A percentile compares a stretch with the other conserved stretches of the same genome.
phyloP scores from a whole-genome alignment of 2,888 invertebrate species.

The Rutpela maculata region DNA sequence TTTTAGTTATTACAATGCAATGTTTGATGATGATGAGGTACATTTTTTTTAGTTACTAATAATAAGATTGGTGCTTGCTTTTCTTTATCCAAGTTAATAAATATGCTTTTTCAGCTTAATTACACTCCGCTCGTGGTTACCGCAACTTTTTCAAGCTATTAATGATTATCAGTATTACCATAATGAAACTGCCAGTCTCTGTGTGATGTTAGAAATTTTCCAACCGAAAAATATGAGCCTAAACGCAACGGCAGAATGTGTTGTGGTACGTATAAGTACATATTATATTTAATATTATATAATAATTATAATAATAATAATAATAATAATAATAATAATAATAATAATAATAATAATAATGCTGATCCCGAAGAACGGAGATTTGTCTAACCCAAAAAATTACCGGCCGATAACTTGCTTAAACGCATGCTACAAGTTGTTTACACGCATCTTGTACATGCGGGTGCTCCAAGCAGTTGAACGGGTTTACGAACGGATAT shows the following conservation, averaged over 20 bases:
- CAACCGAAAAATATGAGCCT: slow-evolving; percentile 47
- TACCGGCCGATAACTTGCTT: too few relatives aligned
- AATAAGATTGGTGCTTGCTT: not conserved
- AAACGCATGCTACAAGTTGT: too few relatives aligned
- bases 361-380: too few relatives aligned
- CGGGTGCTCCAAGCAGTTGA: too few relatives aligned
- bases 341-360: too few relatives aligned
- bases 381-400: too few relatives aligned
- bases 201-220: slow-evolving; percentile 75
- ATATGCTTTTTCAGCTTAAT: slow-evolving; percentile 75
- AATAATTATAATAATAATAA: too few relatives aligned
- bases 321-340: too few relatives aligned
- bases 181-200: slow-evolving; percentile 70
- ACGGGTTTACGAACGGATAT: too few relatives aligned
- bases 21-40: slow-evolving; percentile 82
- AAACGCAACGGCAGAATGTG: slow-evolving; percentile 46
- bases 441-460: too few relatives aligned
- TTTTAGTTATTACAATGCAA: slow-evolving; percentile 80
- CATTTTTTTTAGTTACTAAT: slow-evolving; percentile 47
- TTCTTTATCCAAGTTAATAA: slow-evolving; percentile 3
- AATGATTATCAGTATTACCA: slow-evolving; percentile 69
- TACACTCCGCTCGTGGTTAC: slow-evolving; percentile 90
- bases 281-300: too few relatives aligned
- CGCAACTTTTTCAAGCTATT: slow-evolving; percentile 88
- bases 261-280: slow-evolving; percentile 51